Evolutionary conservation across 2,797 vertebrate species (phyloP).

Genomic region (Oophaga sylvatica): DNA sequence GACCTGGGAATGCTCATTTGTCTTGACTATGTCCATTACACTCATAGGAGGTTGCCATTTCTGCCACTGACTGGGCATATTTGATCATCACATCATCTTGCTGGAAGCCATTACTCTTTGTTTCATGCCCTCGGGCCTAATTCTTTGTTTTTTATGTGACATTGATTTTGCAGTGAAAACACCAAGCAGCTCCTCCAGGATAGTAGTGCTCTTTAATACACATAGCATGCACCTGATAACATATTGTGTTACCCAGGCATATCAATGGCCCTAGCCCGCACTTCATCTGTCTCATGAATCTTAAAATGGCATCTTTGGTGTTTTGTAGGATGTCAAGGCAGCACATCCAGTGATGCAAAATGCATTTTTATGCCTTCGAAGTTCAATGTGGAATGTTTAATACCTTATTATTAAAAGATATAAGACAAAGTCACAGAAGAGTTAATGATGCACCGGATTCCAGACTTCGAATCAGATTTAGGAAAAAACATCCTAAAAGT

Average conservation of each 20-base stretch:
- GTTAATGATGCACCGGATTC: neutral
- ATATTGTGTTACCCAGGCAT: neutral
- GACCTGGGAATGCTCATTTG: neutral
- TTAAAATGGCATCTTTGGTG: neutral
- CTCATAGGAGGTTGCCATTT: neutral
- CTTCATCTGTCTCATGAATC: neutral
- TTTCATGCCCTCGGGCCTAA: neutral
- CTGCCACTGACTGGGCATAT: neutral
- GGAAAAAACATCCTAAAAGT: neutral
- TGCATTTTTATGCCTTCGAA: neutral
- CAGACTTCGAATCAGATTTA: neutral
- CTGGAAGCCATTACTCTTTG: neutral
- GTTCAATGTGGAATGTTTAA: neutral
- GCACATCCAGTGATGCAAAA: neutral
- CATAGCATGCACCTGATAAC: neutral
- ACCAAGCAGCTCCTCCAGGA: neutral
- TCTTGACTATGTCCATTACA: neutral
- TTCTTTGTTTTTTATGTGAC: neutral
- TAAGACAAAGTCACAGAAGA: neutral
- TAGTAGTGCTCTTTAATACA: neutral
- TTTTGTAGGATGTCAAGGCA: neutral
- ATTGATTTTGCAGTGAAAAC: slow-evolving; percentile 4
- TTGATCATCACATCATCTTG: neutral
- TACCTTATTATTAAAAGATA: neutral
- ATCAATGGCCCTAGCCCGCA: neutral